phyloP scores from a whole-genome alignment of 1,140 invertebrate species.

The Pentalonia nigronervosa region DNA sequence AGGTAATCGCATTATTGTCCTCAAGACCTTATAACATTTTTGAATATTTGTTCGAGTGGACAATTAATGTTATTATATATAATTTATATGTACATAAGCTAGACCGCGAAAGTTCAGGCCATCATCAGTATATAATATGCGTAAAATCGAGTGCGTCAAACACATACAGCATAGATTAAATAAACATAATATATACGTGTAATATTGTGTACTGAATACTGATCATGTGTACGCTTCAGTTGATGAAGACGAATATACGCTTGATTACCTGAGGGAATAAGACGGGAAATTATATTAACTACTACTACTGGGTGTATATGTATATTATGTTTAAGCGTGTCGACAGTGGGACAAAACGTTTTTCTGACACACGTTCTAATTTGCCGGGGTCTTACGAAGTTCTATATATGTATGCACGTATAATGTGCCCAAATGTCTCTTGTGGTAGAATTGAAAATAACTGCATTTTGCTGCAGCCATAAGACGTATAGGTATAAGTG shows the following conservation, averaged over 20 bases:
- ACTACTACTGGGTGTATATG: neutral
- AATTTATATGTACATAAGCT: neutral
- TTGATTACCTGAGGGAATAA: constrained; percentile 15
- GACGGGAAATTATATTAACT: constrained; percentile 23
- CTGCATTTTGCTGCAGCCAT: neutral
- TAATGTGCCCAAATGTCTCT: neutral
- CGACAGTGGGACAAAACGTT: constrained; percentile 8
- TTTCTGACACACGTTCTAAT: constrained; percentile 30
- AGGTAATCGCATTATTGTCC: constrained; percentile 67
- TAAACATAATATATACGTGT: neutral
- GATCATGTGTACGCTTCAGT: neutral
- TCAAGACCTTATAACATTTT: neutral
- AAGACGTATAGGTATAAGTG: neutral
- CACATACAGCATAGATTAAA: constrained; percentile 7
- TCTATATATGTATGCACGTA: no score
- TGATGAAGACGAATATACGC: constrained; percentile 10
- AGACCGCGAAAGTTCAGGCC: neutral
- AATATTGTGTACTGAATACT: neutral
- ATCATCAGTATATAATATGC: neutral
- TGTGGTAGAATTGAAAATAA: neutral
- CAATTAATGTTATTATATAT: neutral
- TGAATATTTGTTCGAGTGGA: neutral
- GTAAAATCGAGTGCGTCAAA: neutral
- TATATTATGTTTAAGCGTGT: neutral
- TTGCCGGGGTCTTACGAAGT: neutral